Base-by-base conservation (phyloP, 2,888 invertebrate species). In the Zygogramma bicolorata region DNA sequence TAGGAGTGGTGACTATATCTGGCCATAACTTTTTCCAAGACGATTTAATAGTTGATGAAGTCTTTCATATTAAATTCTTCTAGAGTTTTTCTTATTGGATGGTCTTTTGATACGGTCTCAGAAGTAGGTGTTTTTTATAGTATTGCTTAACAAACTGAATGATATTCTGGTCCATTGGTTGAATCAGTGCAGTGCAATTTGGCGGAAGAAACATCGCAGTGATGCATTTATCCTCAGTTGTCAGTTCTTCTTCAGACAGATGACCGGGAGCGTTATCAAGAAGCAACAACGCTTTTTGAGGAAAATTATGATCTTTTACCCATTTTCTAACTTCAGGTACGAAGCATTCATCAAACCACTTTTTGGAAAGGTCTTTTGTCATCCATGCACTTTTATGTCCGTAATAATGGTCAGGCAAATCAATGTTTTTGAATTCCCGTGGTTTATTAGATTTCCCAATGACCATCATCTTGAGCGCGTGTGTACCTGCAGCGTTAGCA, bases 151-250 rank as follows among this genome's bases (percentile, higher is more conserved):
- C 72, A 78, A 73, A 72, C 71, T 82, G 79, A 78, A 82, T 82
- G 65, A 82, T 71, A 62, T 81, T 59, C 75, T 42, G 79, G 22
- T 61, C 34, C 15, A 61, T 61, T 29, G 38, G 18, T 42, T 62
- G 62, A 40, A 62, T 82, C 71, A 81, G 71, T 71, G 83, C 77
- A 68, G 69, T 76, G 66, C 69, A 75, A 69, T 73, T 75, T 68
- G 82, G 81, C 59, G 82, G 80, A 75, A 82, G 75, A 77, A 80
- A 82, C 77, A 82, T 78, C 61, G 78, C 78, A 75, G 72, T 71
- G 74, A 83, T 79, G 69, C 73, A 73, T 77, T 78, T 75, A 78
- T 82, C 81, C 68, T 77, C 76, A 57, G 81, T 79, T 73, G 77
- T 78, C 68, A 83, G 77, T 77, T 82, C 71, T 66, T 75, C 22